Evolutionary conservation across 2,888 invertebrate genomes (phyloP).

Genomic region (Mylabris sibirica): DNA sequence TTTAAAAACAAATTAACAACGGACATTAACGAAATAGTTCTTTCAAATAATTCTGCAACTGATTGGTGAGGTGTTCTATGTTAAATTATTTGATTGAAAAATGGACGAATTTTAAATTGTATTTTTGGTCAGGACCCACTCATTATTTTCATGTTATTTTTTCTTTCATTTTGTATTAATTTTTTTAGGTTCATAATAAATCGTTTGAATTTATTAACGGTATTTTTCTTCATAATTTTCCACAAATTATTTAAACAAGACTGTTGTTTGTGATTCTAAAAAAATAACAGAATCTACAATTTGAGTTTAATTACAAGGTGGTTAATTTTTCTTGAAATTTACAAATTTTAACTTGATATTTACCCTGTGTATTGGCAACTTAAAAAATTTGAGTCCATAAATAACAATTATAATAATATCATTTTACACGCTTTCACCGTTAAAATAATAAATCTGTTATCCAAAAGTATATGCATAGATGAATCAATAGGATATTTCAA

Average conservation of each 20-base stretch:
- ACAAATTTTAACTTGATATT: too few relatives aligned
- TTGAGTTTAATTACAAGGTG: not conserved
- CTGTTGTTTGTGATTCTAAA: not conserved
- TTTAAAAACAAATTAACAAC: not conserved
- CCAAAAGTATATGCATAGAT: not conserved
- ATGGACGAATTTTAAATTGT: not conserved
- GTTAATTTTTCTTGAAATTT: too few relatives aligned
- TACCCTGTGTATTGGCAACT: not conserved
- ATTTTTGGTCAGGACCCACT: not conserved
- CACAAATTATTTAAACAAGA: not conserved
- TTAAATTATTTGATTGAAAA: not conserved
- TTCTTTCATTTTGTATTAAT: not conserved
- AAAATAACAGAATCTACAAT: not conserved
- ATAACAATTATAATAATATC: not conserved
- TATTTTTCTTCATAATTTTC: not conserved
- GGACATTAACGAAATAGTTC: not conserved
- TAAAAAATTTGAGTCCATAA: not conserved
- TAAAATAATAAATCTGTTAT: not conserved
- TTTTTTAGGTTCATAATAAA: constrained; percentile 8
- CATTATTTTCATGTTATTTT: constrained; percentile 5
- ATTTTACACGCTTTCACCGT: not conserved
- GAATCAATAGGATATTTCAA: too few relatives aligned
- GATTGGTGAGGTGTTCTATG: constrained; percentile 6
- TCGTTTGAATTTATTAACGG: not conserved
- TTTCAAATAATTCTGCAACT: not conserved